phyloP scores from a whole-genome alignment of 2,888 invertebrate genomes.

The Thelaira solivaga region DNA sequence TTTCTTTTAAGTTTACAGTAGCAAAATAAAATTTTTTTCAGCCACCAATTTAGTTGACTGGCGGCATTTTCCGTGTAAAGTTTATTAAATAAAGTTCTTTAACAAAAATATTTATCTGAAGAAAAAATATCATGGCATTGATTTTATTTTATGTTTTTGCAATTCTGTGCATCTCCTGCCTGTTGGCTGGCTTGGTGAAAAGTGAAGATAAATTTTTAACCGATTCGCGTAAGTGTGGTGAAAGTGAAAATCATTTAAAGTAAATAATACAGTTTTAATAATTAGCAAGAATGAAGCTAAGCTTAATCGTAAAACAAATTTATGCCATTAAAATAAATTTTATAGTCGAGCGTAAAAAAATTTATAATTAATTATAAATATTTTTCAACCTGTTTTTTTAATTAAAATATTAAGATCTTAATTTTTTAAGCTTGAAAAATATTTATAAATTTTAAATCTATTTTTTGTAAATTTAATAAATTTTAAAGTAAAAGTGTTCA shows the following conservation, averaged over 20 bases:
- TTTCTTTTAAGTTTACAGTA: conserved; percentile 9
- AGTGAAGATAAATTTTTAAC: conserved; percentile 69
- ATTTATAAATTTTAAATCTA: too few species aligned
- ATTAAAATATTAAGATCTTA: too few species aligned
- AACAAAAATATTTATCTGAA: neutral
- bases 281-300: too few species aligned
- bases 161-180: neutral
- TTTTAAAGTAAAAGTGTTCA: too few species aligned
- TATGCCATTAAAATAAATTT: too few species aligned
- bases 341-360: too few species aligned
- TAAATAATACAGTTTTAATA: neutral
- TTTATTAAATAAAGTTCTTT: conserved; percentile 28
- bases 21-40: neutral
- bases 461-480: too few species aligned
- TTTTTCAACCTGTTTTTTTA: too few species aligned
- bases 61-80: conserved; percentile 53
- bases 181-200: conserved; percentile 30
- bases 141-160: conserved; percentile 8
- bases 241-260: conserved; percentile 3
- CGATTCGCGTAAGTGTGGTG: conserved; percentile 78
- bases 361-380: too few species aligned
- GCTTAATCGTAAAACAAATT: too few species aligned
- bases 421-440: too few species aligned
- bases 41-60: conserved; percentile 54
- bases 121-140: conserved; percentile 31